phyloP scores from a whole-genome alignment of 2,888 invertebrate species.

The Leucophora obtusa region DNA sequence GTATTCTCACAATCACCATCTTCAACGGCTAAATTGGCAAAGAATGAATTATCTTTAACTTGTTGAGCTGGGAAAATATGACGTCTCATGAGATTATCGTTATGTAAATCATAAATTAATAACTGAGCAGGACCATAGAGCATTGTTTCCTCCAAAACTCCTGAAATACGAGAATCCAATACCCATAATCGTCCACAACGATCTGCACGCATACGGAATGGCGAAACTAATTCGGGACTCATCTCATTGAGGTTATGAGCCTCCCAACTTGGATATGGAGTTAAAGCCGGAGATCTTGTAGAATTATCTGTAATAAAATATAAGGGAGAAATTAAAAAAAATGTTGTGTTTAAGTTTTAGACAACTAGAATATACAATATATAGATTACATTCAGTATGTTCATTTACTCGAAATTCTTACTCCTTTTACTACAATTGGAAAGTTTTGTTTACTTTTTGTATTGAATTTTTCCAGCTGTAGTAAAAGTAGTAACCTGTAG shows the following conservation, averaged over 20 bases:
- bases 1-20: constrained; percentile 86
- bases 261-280: constrained; percentile 90
- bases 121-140: constrained; percentile 82
- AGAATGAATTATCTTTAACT: constrained; percentile 84
- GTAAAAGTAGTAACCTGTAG: too few species aligned
- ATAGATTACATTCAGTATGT: too few species aligned
- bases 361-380: too few species aligned
- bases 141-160: constrained; percentile 80
- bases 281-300: constrained; percentile 84
- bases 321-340: too few species aligned
- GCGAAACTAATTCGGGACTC: constrained; percentile 85
- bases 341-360: too few species aligned
- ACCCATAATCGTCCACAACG: constrained; percentile 89
- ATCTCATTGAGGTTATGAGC: constrained; percentile 83
- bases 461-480: too few species aligned
- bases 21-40: constrained; percentile 88
- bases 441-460: too few species aligned
- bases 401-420: too few species aligned
- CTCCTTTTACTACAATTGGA: too few species aligned
- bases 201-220: constrained; percentile 86
- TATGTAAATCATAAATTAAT: constrained; percentile 85
- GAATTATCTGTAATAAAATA: constrained; percentile 81
- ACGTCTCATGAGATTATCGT: constrained; percentile 84
- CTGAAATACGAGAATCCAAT: constrained; percentile 85
- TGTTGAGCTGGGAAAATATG: constrained; percentile 83